Conservation (phyloP, 2,113 vertebrate species). For the Apaloderma vittatum region DNA sequence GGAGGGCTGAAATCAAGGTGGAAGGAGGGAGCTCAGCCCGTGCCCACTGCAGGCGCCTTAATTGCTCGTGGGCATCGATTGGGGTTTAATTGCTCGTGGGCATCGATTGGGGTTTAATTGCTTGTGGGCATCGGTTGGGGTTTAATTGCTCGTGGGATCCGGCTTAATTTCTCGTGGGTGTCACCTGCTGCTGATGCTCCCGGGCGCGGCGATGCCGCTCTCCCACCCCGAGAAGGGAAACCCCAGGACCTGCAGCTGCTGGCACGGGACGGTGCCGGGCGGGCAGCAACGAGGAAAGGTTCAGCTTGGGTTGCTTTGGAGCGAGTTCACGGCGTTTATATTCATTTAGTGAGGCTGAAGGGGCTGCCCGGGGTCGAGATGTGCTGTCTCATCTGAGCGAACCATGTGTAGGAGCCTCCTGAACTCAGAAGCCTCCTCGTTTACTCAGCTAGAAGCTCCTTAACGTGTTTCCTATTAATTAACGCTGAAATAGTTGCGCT, state of each 20-base stretch:
- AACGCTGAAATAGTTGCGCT: not conserved
- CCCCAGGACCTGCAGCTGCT: no score
- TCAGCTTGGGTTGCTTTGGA: not conserved
- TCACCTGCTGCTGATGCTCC: no score
- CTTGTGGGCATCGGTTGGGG: not conserved
- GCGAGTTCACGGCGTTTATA: not conserved
- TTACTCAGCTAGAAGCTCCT: not conserved
- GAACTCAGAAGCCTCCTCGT: not conserved
- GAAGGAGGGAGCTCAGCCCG: not conserved
- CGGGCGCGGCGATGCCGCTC: rapidly evolving
- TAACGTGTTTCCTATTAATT: not conserved
- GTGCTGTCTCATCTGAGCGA: not conserved
- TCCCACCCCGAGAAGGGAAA: not conserved
- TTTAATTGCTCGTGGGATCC: no score
- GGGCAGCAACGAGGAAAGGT: not conserved
- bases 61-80: not conserved
- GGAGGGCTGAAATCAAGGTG: no score
- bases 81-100: no score
- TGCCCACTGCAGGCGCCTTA: rapidly evolving
- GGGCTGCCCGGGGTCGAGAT: not conserved
- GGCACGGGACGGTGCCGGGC: rapidly evolving
- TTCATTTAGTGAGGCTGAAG: not conserved
- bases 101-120: not conserved
- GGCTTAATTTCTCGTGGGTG: not conserved
- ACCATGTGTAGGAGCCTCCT: no score